These are phyloP conservation scores for Larimichthys polyactis DNA, from an alignment of 2,113 vertebrate genomes.

Conservation along the genomic window DNA sequence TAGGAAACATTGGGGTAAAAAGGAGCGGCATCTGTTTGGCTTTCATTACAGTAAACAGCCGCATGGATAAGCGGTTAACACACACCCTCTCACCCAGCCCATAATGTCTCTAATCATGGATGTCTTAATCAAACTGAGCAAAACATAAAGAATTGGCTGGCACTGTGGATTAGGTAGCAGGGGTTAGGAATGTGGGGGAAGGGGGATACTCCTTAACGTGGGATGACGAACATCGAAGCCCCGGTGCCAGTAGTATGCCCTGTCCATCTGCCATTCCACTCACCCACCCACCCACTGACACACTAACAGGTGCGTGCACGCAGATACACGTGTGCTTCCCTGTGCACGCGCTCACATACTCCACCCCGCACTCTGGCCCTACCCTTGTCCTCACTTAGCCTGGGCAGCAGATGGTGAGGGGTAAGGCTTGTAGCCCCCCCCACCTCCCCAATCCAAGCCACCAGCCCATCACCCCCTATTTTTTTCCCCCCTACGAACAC, in stretches of 20 bases:
- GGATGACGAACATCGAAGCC: constrained; percentile 63
- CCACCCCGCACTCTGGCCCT: constrained; percentile 72
- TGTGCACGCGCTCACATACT: constrained; percentile 49
- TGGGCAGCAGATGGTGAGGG: constrained; percentile 89
- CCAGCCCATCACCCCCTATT: constrained; percentile 58
- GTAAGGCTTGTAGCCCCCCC: constrained; percentile 79
- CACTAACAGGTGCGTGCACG: constrained; percentile 73
- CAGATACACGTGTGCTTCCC: constrained; percentile 64
- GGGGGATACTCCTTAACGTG: constrained; percentile 53
- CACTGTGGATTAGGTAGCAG: constrained; percentile 84
- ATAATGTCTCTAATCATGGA: constrained; percentile 87
- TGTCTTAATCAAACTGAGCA: constrained; percentile 86
- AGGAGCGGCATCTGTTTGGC: constrained; percentile 30
- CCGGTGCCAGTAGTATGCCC: constrained; percentile 75
- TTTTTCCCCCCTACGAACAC: constrained; percentile 33
- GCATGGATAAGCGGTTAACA: constrained; percentile 50
- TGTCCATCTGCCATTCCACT: constrained; percentile 75
- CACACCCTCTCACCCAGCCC: constrained; percentile 57
- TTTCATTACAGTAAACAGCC: constrained; percentile 67
- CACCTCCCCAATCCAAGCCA: constrained; percentile 69
- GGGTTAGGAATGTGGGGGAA: constrained; percentile 75
- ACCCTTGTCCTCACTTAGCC: constrained; percentile 80
- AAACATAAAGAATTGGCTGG: constrained; percentile 81
- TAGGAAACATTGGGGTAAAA: constrained; percentile 3
- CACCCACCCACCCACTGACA: constrained; percentile 73